These are phyloP conservation scores for Passerina amoena DNA, from an alignment of 2,113 vertebrate species.

Conservation along the genomic window DNA sequence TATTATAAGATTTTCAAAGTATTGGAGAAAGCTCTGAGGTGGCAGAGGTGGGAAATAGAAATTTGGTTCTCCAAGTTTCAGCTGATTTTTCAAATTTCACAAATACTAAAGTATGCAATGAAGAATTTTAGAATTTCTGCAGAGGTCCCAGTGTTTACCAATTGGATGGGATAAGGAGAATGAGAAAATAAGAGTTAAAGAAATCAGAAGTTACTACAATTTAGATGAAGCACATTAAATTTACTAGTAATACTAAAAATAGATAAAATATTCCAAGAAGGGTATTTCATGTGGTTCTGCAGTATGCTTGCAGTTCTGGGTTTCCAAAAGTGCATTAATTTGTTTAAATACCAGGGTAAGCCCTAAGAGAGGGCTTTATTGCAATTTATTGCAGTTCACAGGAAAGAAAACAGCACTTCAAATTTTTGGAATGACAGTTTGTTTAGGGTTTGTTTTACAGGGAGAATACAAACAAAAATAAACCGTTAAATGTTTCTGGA, in stretches of 20 bases:
- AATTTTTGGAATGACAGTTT: neutral
- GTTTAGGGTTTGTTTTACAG: neutral
- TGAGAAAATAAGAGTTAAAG: neutral
- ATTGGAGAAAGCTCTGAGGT: neutral
- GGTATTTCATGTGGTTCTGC: neutral
- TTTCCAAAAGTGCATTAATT: neutral
- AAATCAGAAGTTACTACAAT: neutral
- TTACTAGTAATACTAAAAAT: neutral
- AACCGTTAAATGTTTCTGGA: neutral
- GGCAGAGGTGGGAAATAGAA: neutral
- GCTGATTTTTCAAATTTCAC: neutral
- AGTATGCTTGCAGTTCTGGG: neutral
- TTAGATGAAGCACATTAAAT: neutral
- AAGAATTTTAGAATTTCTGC: neutral
- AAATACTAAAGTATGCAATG: neutral
- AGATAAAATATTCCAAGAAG: neutral
- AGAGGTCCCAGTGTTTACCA: neutral
- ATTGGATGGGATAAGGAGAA: neutral
- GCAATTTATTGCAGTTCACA: neutral
- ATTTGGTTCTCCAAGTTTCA: neutral
- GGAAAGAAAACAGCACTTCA: neutral
- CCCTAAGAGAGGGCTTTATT: neutral
- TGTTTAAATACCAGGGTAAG: neutral
- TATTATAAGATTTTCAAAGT: neutral
- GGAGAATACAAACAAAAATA: neutral